Conservation (phyloP, 2,113 vertebrate genomes). For the Dicaeum eximium region DNA sequence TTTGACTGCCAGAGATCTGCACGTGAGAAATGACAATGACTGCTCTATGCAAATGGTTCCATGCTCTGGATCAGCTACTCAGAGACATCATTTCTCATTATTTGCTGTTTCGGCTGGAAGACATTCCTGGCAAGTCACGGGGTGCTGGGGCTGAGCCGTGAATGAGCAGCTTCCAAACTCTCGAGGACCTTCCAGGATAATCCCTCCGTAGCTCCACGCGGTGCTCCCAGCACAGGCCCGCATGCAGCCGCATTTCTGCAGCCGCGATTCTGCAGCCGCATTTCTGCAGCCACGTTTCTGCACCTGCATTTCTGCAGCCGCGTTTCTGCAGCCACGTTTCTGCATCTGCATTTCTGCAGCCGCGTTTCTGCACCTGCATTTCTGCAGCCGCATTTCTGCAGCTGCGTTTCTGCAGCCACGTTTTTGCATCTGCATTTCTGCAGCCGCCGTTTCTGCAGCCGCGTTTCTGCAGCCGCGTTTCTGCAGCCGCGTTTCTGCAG, state of each 20-base stretch:
- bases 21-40: conserved; percentile 22
- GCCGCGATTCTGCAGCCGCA: too few relatives aligned
- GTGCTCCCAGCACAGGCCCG: neutral
- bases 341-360: too few relatives aligned
- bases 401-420: too few relatives aligned
- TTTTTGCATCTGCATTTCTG: too few relatives aligned
- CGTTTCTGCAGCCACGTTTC: too few relatives aligned
- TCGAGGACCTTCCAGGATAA: neutral
- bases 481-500: too few relatives aligned
- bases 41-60: conserved; percentile 20
- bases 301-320: too few relatives aligned
- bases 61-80: neutral
- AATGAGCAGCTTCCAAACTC: neutral
- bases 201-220: fast-evolving
- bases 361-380: too few relatives aligned
- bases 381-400: too few relatives aligned
- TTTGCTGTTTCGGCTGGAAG: neutral
- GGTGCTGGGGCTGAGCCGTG: neutral
- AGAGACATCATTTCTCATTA: conserved; percentile 25
- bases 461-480: too few relatives aligned
- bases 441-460: too few relatives aligned
- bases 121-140: neutral
- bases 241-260: neutral
- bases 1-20: conserved; percentile 9
- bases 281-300: too few relatives aligned